Evolutionary conservation across 2,888 invertebrate species (phyloP), one percentile per base, ranked within the genome.

Genomic region (Synanthedon formicaeformis): DNA sequence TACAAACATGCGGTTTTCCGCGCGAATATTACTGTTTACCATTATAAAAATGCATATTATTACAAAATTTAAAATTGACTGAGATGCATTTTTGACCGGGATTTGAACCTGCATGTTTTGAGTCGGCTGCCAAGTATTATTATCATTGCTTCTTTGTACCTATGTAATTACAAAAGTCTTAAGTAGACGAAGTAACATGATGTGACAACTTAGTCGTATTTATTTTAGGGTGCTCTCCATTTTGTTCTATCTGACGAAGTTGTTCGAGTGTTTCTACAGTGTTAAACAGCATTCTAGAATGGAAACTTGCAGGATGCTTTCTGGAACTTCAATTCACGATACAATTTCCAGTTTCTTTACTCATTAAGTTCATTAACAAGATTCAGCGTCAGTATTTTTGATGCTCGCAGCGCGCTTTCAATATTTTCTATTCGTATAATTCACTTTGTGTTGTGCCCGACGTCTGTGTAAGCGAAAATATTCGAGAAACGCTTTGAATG

Each of bases 301-400:
- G 71, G 71, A 75, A 81, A 81, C 75, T 81, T 76, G 67, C 64
- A 65, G 73, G 75, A 75, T 76, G 75, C 69, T 78, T 76, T 73
- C 65, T 59, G 61, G 57, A 75, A 81, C 67, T 81, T 81, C 60
- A 64, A 63, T 67, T 60, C 69, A 69, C 72, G 64, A 69, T 64
- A 75, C 71, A 78, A 74, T 72, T 78, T 66, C 61, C 64, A 64
- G 71, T 78, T 78, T 75, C 78, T 78, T 74, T 71, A 72, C 81
- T 83, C 81, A 81, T 83, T 85, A 81, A 78, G 72, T 83, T 85
- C 78, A 81, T 81, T 82, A 83, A 78, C 75, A 75, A 82, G 75
- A 78, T 75, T 75, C 75, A 72, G 68, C 76, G 75, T 75, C 76
- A 77, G 76, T 79, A 79, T 82, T 80, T 81, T 80, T 81, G 80